Evolutionary conservation across 30 jellyfish, hydroid and myxozoan genomes (phyloP), one percentile per base, ranked within the genome.

Genomic region (Hydra vulgaris): DNA sequence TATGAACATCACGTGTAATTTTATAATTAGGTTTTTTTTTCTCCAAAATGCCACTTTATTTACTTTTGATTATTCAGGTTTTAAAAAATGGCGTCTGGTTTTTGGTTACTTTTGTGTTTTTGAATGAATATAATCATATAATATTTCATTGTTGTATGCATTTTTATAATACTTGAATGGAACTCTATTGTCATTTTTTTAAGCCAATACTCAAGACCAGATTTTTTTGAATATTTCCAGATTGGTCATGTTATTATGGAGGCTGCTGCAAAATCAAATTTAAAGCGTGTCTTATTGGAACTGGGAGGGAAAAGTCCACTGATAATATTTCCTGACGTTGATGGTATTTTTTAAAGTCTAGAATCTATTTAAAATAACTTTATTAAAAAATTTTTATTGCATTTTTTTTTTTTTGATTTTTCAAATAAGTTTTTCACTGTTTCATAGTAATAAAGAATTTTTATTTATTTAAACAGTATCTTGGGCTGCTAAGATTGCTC

Each of bases 271-370:
- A 83, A 86, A 40, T 91, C 98, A 19, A 91, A 91, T 73, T 82
- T 91, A 81, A 91, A 91, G 77, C 76, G 96, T 74, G 98, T 91
- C 54, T 82, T 87, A 7, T 81, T 91, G 69, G 98, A 91, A 84
- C 96, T 91, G 78, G 98, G 98, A n/a, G 98, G 98, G 55, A 91
- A 91, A 74, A 91, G 98, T 81, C 98, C 98, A 8, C 83, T 91
- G 61, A 87, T 91, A 70, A 84, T 91, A 21, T 91, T 91, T 74
- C 88, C 98, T 1, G 98, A 91, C 77, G 98, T 86, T 66, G 98
- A 91, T 40, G 74, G 98, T 91, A 81, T 71, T 90, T 82, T 25
- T 66, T 22, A 17, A 26, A 8, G 8, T 27, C n/a, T n/a, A 56
- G 21, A 68, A 3, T n/a, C 18, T 21, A 16, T 16, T 27, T 15